Base-by-base conservation (phyloP, 2,797 vertebrate genomes). In the Myripristis jacobus region DNA sequence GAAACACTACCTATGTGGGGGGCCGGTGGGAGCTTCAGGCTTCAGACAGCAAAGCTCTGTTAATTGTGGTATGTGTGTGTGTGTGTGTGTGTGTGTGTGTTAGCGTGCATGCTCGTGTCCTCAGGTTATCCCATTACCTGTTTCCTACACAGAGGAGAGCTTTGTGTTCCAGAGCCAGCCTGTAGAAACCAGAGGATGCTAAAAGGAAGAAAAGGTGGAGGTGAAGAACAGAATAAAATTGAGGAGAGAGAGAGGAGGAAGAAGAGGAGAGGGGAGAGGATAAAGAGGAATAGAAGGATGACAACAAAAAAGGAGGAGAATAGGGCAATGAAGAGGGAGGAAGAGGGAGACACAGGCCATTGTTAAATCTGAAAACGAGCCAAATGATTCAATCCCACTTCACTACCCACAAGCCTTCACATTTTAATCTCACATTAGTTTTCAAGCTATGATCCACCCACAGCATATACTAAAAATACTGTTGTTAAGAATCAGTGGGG, bases 181-280 rank as follows among this genome's bases (percentile, higher is more conserved):
- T 90, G 85, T 96, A 97, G 91, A 98, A 98, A 83, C 94, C 96
- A 19, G 95, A 96, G 4, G 95, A 95, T 13, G 95, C 97, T 98
- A 80, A 10, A 77, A 50, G 67, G 59, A 75, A 47, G 71, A 72
- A 44, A 34, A 80, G 36, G 68, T 13, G 50, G 3, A 38, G n/a
- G n/a, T n/a, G n/a, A n/a, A n/a, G n/a, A n/a, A n/a, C n/a, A n/a
- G n/a, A n/a, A n/a, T n/a, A n/a, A n/a, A n/a, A n/a, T n/a, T n/a
- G n/a, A n/a, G n/a, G n/a, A 21, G 15, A 64, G 15, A 64, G 48
- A 10, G 16, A 69, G 61, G 16, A 44, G 64, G 50, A 15, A 15
- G 18, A 66, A 44, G 34, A 25, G 7, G 31, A 63, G 16, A 36
- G 1, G 44, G 16, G 50, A 24, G 12, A 18, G 21, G 34, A 21